Percentiles rank a stretch among this genome's conserved stretches.
phyloP scores from a whole-genome alignment of 2,113 vertebrate species.

The Dryoscopus gambensis region DNA sequence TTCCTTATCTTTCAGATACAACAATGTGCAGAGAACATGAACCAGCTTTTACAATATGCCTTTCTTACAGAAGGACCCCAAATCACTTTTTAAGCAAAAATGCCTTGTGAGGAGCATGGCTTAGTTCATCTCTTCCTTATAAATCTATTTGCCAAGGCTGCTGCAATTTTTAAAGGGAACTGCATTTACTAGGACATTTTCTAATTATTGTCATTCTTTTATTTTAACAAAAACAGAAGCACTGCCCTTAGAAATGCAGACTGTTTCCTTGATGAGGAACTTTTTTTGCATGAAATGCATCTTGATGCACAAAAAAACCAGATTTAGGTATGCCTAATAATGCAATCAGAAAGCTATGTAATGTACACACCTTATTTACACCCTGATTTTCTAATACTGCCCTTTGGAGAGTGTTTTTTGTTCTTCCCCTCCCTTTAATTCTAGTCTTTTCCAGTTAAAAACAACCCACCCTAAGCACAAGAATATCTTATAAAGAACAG shows the following conservation, averaged over 20 bases:
- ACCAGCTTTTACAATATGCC: neutral
- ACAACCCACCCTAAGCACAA: neutral
- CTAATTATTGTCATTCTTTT: neutral
- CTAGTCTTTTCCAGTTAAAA: neutral
- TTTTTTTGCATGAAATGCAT: neutral
- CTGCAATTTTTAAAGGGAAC: neutral
- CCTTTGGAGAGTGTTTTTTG: neutral
- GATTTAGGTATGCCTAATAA: neutral
- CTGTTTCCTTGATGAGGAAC: neutral
- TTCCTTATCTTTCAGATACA: neutral
- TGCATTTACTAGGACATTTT: neutral
- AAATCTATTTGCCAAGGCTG: neutral
- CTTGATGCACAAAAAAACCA: neutral
- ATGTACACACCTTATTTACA: neutral
- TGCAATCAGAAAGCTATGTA: neutral
- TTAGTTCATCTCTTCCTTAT: neutral
- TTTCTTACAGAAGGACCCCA: constrained; percentile 60
- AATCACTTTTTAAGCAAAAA: neutral
- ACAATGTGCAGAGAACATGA: neutral
- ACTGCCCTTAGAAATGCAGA: neutral
- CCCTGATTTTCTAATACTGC: neutral
- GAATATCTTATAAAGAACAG: neutral
- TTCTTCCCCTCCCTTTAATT: neutral
- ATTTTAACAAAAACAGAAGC: neutral
- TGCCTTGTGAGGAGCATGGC: neutral